phyloP scores from a whole-genome alignment of 2,113 vertebrate genomes.

The Protomyctophum bolini region DNA sequence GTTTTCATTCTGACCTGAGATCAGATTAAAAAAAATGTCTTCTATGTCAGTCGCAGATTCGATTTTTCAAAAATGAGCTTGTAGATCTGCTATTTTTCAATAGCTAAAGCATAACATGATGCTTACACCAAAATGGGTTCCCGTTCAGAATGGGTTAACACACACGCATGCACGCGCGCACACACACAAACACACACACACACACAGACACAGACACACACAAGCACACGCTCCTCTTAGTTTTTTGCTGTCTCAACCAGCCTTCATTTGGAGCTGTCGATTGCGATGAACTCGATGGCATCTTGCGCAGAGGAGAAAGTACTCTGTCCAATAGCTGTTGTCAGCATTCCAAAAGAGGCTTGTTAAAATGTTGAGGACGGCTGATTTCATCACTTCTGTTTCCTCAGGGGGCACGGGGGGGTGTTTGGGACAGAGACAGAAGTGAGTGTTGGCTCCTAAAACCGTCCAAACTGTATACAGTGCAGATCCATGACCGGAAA shows the following conservation, averaged over 20 bases:
- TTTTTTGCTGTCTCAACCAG: neutral
- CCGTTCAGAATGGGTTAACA: too few species aligned
- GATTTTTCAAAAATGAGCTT: too few species aligned
- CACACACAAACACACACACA: neutral
- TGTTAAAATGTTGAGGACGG: neutral
- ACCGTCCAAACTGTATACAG: neutral
- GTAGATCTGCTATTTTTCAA: too few species aligned
- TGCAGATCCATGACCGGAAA: neutral
- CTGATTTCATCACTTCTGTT: constrained; percentile 8
- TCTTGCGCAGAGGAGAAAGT: neutral
- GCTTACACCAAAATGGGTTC: too few species aligned
- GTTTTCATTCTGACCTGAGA: too few species aligned
- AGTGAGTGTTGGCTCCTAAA: neutral
- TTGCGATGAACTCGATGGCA: neutral
- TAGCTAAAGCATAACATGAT: too few species aligned
- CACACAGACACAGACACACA: neutral
- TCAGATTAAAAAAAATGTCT: too few species aligned
- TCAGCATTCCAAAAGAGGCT: neutral
- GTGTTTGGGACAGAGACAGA: neutral
- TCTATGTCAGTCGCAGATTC: too few species aligned
- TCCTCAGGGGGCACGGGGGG: neutral
- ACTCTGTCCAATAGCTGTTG: neutral
- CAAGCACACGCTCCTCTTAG: neutral
- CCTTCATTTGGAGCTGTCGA: neutral
- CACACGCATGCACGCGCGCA: too few species aligned